Evolutionary conservation across 2,797 vertebrate species (phyloP).

Genomic region (Nasua narica): DNA sequence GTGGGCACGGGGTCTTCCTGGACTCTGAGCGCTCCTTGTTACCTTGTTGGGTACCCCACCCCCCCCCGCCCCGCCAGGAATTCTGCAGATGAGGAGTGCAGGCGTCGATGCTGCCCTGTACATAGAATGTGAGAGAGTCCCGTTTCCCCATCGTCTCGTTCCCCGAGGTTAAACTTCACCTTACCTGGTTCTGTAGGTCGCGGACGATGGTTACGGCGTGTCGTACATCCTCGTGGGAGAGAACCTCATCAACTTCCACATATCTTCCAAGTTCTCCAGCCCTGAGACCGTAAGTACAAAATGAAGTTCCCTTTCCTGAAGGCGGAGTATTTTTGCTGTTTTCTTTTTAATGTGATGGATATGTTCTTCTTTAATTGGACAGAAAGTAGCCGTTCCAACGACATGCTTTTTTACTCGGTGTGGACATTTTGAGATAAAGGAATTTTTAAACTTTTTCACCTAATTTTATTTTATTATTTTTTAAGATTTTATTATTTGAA

Average conservation of each 20-base stretch:
- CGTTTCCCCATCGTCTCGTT: fast-evolving
- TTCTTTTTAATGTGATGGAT: neutral
- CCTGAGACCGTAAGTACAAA: conserved; percentile 90
- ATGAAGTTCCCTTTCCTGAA: neutral
- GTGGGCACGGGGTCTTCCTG: fast-evolving
- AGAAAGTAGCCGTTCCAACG: fast-evolving
- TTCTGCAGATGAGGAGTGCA: fast-evolving
- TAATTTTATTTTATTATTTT: neutral
- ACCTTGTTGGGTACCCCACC: neutral
- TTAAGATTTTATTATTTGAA: neutral
- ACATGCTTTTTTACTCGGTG: neutral
- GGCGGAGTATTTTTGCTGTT: neutral
- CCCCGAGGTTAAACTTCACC: fast-evolving
- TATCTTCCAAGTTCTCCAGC: conserved; percentile 96
- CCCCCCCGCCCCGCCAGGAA: neutral
- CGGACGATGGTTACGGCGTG: conserved; percentile 97
- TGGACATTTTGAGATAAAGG: neutral
- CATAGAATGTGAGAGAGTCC: fast-evolving
- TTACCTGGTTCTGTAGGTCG: conserved; percentile 85
- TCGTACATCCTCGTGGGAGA: conserved; percentile 95
- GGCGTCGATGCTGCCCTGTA: fast-evolving
- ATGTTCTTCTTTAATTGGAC: neutral
- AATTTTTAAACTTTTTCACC: neutral
- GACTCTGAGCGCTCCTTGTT: fast-evolving
- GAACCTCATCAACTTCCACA: conserved; percentile 93